These are phyloP conservation scores for Drosophila kohkoa DNA, from an alignment of 1,140 invertebrate genomes.

Conservation along the genomic window DNA sequence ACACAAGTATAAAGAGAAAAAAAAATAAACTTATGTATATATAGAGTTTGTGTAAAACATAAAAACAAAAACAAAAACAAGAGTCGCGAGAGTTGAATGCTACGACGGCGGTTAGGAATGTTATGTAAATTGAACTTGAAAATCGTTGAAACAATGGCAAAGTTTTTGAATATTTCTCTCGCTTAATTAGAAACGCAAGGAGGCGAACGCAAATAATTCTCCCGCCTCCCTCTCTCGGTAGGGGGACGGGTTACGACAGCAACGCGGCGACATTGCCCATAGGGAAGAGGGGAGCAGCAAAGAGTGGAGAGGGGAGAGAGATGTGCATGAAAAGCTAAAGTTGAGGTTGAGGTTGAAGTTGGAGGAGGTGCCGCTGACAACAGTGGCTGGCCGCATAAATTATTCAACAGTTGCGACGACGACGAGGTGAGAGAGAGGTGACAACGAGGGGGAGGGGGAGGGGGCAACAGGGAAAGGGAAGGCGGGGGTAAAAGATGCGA, in stretches of 20 bases:
- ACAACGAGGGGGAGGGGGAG: too few species aligned
- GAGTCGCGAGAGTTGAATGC: constrained; percentile 35
- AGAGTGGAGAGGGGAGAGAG: not conserved
- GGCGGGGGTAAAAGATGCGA: not conserved
- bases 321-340: constrained; percentile 15
- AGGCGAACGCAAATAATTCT: constrained; percentile 78
- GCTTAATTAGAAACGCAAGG: constrained; percentile 80
- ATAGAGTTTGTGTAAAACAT: constrained; percentile 46
- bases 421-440: not conserved
- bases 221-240: not conserved
- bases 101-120: constrained; percentile 66
- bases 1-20: not conserved
- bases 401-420: constrained; percentile 66
- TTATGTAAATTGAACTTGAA: constrained; percentile 82
- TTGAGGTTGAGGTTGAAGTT: constrained; percentile 22
- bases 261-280: constrained; percentile 33
- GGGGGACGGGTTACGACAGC: constrained; percentile 6
- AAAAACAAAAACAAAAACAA: not conserved
- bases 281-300: not conserved
- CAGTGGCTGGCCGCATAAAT: constrained; percentile 67
- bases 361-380: constrained; percentile 67
- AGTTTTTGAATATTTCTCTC: constrained; percentile 79
- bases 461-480: too few species aligned
- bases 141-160: constrained; percentile 79
- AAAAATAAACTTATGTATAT: constrained; percentile 12